Evolutionary conservation across 2,888 invertebrate species (phyloP), one percentile per base, ranked within the genome.

Genomic region (Psococerastis gibbosa): DNA sequence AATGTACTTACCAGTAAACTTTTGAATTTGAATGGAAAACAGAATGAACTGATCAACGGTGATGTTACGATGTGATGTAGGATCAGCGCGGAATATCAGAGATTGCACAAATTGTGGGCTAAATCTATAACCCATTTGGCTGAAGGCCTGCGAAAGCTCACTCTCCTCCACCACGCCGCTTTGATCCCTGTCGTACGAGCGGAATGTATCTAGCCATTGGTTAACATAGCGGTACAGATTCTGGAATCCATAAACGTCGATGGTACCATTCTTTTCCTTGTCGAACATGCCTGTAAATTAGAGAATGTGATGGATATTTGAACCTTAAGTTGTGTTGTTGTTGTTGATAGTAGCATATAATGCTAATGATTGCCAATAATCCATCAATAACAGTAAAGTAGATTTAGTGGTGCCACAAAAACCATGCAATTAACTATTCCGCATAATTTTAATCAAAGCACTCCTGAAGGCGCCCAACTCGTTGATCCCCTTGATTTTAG

Each of bases 31-130:
- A 8, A 91, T 81, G 59, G 88, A 88, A 9, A 82, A 60, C 32
- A 89, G 83, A 52, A 91, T 89, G 57, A 91, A 91, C 53, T 77
- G 75, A 62, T 91, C 91, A 32, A 91, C 78, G 1, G 84, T 78
- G 47, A 78, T 70, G 53, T 70, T 72, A 49, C 68, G 70, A 47
- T 67, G 70, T 48, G 66, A 66, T 46, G 65, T 65, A 0, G 73
- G 61, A 59, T 84, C 82, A 55, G 75, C 72, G 59, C 78, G 76
- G 49, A 72, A 70, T 6, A 78, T 67, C 46, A 88, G 61, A 55
- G 78, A 75, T 46, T 68, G 70, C 9, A 82, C 67, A 56, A 91
- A 89, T 22, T 81, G 77, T 1, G 77, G 78, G 9, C 80, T 69
- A 53, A 91, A 78, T 38, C 78, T 69, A 56, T 85, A 91, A 27